These are phyloP conservation scores for Tachycineta bicolor DNA, from an alignment of 2,113 vertebrate species.

Conservation along the genomic window DNA sequence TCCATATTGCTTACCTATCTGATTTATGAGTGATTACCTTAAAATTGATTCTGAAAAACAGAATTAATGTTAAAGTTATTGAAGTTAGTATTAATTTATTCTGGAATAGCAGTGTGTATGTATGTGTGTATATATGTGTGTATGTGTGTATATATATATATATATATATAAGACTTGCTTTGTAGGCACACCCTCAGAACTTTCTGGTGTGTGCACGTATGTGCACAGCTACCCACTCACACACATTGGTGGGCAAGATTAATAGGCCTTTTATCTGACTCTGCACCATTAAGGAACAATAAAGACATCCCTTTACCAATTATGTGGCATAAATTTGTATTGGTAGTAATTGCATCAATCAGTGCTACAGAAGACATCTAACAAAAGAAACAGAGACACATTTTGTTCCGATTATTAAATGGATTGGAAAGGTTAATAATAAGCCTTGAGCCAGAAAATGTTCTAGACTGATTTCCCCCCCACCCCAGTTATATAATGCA, in stretches of 20 bases:
- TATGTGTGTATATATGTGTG: too few relatives aligned
- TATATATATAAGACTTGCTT: not conserved
- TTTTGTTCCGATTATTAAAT: conserved; percentile 11
- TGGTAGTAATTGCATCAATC: not conserved
- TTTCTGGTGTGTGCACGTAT: rapidly evolving
- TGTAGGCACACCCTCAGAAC: not conserved
- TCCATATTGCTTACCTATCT: not conserved
- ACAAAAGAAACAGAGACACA: not conserved
- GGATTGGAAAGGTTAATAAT: not conserved
- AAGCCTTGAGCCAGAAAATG: not conserved
- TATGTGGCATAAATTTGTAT: not conserved
- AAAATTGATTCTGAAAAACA: not conserved
- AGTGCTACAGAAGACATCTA: not conserved
- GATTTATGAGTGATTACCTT: not conserved
- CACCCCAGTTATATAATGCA: not conserved
- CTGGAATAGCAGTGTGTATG: not conserved
- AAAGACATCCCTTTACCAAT: not conserved
- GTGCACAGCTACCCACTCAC: rapidly evolving
- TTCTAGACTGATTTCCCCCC: not conserved
- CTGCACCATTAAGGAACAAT: not conserved
- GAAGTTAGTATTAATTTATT: not conserved
- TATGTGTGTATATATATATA: not conserved
- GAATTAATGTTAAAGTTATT: not conserved
- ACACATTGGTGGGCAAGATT: not conserved
- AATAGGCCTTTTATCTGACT: not conserved